phyloP scores from a whole-genome alignment of 2,888 invertebrate genomes.

The Harpalus rufipes region DNA sequence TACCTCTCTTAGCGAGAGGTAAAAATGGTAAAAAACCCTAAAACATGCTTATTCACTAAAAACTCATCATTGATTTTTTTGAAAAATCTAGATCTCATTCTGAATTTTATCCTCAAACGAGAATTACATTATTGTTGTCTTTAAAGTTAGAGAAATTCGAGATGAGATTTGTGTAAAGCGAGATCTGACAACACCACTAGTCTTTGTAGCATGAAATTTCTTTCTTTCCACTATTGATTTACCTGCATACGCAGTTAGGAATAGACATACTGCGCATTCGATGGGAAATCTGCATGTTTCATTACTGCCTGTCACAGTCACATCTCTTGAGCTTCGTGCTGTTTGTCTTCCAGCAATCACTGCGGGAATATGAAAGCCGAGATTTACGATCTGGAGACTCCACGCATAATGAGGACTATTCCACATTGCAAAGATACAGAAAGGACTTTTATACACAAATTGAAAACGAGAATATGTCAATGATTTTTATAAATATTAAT shows the following conservation, averaged over 20 bases:
- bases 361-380: not conserved
- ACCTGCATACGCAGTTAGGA: not conserved
- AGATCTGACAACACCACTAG: too few species aligned
- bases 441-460: too few species aligned
- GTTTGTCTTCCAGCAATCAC: constrained; percentile 3
- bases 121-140: too few species aligned
- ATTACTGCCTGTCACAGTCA: not conserved
- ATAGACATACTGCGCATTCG: not conserved
- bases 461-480: too few species aligned
- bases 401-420: not conserved
- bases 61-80: too few species aligned
- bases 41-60: too few species aligned
- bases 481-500: too few species aligned
- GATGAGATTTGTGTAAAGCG: not conserved
- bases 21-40: too few species aligned
- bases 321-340: not conserved
- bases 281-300: not conserved
- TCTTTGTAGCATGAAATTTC: not conserved
- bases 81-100: too few species aligned
- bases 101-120: too few species aligned
- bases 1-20: too few species aligned
- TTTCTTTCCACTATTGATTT: not conserved
- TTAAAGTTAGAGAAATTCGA: too few species aligned
- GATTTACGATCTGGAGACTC: not conserved
- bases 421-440: not conserved